A percentile compares a stretch with the other conserved stretches of the same genome.
Conservation (phyloP, 2,797 vertebrate species). For the Muscicapa comitata region DNA sequence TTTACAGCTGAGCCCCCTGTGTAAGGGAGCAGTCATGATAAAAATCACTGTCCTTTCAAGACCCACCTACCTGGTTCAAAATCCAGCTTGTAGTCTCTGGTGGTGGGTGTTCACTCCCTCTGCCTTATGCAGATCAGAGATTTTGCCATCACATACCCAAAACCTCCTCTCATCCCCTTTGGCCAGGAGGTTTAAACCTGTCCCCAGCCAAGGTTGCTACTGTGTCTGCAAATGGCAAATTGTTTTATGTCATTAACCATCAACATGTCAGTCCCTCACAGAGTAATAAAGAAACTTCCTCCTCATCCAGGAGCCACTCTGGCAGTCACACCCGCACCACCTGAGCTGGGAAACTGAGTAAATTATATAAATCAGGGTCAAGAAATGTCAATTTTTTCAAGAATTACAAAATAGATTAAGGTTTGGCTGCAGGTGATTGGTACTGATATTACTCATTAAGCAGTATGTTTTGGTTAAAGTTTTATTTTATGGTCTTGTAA, state of each 20-base stretch:
- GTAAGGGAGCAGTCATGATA: not conserved
- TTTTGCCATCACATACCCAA: not conserved
- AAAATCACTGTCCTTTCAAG: not conserved
- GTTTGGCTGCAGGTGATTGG: not conserved
- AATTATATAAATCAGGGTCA: not conserved
- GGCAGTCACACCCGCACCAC: not conserved
- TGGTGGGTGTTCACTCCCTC: rapidly evolving
- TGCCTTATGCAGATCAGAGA: not conserved
- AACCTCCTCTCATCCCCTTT: not conserved
- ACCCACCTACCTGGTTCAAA: not conserved
- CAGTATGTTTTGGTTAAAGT: not conserved
- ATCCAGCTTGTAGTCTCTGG: not conserved
- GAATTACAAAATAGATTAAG: not conserved
- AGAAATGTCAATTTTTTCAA: not conserved
- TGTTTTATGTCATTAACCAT: not conserved
- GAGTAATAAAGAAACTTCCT: no score
- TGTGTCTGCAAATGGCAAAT: not conserved
- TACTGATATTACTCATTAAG: not conserved
- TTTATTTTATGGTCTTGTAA: not conserved
- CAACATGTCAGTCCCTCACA: no score
- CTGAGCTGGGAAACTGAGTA: not conserved
- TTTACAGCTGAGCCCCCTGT: not conserved
- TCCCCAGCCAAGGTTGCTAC: not conserved
- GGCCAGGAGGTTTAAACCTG: no score
- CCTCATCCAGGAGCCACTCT: not conserved